Evolutionary conservation across 2,888 invertebrate genomes (phyloP), one percentile per base, ranked within the genome.

Genomic region (Itoplectis maculator): DNA sequence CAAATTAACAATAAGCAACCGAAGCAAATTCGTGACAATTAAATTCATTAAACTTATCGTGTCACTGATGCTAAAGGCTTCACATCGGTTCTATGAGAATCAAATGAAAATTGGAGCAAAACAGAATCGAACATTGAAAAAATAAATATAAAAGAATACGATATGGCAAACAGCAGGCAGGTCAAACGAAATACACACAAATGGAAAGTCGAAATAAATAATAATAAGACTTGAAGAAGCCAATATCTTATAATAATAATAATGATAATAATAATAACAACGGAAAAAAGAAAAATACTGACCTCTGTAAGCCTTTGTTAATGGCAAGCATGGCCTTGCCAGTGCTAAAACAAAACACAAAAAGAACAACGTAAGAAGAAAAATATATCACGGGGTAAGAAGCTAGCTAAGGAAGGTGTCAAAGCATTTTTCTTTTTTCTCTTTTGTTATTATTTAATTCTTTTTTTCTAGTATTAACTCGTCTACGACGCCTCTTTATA

Each of bases 251-350:
- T 59, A 76, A 59, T 51, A 65, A 70, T 75, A 79, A 74, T 74
- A 86, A 88, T 77, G 68, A 63, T 37, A 51, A 77, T 79, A 68
- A 80, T 79, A 76, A 61, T 18, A 77, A 88, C 86, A 86, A 90
- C 90, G 90, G 89, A 91, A 91, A 92, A 90, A 91, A 92, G 85
- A 92, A 93, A 93, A 93, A 94, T 94, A 95, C 95, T 95, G 94
- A 95, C 95, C 96, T 95, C 94, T 96, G 96, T 92, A 96, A 95
- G 93, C 96, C 96, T 95, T 96, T 97, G 95, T 96, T 96, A 94
- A 96, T 96, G 94, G 96, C 96, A 93, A 97, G 95, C 94, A 96
- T 95, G 92, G 96, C 96, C 94, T 97, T 97, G 94, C 96, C 96
- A 94, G 96, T 94, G 95, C 95, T 95, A 95, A 95, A 95, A 94